These are phyloP conservation scores for Cephus nigrinus DNA, from an alignment of 2,888 invertebrate genomes.

Conservation along the genomic window DNA sequence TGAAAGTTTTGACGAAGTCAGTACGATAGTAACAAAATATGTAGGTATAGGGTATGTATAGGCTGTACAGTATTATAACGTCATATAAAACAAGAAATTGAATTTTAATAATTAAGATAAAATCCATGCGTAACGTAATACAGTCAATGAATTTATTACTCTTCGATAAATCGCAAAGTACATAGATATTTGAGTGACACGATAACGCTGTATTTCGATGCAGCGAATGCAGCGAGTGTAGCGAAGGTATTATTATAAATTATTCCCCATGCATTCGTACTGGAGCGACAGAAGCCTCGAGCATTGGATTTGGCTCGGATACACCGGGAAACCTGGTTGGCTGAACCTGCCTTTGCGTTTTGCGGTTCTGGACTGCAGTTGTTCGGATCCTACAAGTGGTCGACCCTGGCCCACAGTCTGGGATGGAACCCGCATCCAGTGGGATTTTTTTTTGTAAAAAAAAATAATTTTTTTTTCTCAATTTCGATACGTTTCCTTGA, in stretches of 20 bases:
- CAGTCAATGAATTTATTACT: neutral
- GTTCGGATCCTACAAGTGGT: constrained; percentile 58
- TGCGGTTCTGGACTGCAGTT: constrained; percentile 35
- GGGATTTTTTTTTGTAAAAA: neutral
- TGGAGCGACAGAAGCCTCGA: neutral
- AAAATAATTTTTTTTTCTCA: neutral
- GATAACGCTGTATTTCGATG: neutral
- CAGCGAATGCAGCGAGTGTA: neutral
- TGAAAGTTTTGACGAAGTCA: neutral
- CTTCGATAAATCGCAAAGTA: neutral
- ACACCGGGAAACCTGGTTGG: neutral
- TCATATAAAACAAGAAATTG: too few species aligned
- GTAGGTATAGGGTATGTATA: too few species aligned
- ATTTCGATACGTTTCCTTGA: neutral
- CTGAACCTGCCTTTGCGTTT: constrained; percentile 24
- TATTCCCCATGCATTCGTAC: neutral
- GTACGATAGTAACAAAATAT: neutral
- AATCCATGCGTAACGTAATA: neutral
- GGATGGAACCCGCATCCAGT: constrained; percentile 30
- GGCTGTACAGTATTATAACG: too few species aligned
- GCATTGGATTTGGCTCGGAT: neutral
- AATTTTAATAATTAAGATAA: neutral
- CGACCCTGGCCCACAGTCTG: constrained; percentile 57
- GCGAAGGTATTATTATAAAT: neutral
- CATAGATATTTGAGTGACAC: neutral